Percentiles rank a stretch among this genome's conserved stretches.
Conservation (phyloP, 1,140 invertebrate genomes). For the Calliphora vicina region DNA sequence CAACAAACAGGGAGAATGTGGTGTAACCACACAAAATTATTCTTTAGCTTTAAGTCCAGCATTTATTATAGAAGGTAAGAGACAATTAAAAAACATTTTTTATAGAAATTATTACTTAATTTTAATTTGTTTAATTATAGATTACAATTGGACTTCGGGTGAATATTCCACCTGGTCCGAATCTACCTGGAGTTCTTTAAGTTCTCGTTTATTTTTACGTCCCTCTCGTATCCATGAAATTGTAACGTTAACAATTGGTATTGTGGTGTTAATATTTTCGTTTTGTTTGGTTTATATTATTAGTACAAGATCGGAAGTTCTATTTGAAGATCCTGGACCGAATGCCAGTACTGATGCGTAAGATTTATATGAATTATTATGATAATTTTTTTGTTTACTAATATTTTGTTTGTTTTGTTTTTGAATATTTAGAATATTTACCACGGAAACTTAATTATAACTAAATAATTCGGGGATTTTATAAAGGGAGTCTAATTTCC, state of each 20-base stretch:
- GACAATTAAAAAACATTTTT: neutral
- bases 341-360: constrained; percentile 59
- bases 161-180: constrained; percentile 92
- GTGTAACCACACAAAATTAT: constrained; percentile 77
- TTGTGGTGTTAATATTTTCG: constrained; percentile 70
- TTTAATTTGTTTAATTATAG: constrained; percentile 62
- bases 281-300: constrained; percentile 76
- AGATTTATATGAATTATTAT: constrained; percentile 41
- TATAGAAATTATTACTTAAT: neutral
- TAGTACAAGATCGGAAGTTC: constrained; percentile 69
- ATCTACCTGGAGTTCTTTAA: constrained; percentile 81
- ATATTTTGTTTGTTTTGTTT: neutral
- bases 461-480: too few relatives aligned
- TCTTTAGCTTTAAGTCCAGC: constrained; percentile 82
- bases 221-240: constrained; percentile 76
- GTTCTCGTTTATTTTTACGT: constrained; percentile 82
- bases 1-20: constrained; percentile 75
- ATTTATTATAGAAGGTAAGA: constrained; percentile 74
- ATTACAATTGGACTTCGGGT: constrained; percentile 81
- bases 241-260: constrained; percentile 72
- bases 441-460: neutral
- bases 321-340: constrained; percentile 67
- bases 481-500: too few relatives aligned
- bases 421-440: constrained; percentile 9
- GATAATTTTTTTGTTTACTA: neutral